Base-by-base conservation (phyloP, 1,140 invertebrate genomes). In the Caenorhabditis briggsae region DNA sequence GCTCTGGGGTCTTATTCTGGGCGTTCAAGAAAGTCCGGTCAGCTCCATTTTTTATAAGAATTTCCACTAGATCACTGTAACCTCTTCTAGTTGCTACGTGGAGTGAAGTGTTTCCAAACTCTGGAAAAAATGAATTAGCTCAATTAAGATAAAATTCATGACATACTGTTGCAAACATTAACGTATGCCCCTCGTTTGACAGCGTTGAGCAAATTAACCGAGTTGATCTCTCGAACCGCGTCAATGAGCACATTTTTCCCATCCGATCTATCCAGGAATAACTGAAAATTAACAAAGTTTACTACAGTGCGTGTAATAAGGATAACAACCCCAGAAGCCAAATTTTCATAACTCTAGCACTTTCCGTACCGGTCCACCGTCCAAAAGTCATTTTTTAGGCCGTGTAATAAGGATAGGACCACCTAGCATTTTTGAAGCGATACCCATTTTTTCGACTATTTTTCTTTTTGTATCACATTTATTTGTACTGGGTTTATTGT, bases 81-180 rank as follows among this genome's bases (percentile, higher is more conserved):
- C 70, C 70, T 50, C 46, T 78, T 78, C n/a, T 23, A 16, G 70
- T 78, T 23, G 70, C 70, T 3, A 78, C 70, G 20, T 78, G 70
- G n/a, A 78, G 70, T 7, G 70, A 0, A 50, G 70, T 78, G 70
- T 78, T 78, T 50, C 70, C 70, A 50, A 50, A 78, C 12, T 78
- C 43, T 78, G 46, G 11, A 78, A 50, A 5, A 20, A 70, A 78
- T 6, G 11, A 23, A 2, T 25, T 5, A 46, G 6, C 6, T 65
- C 0, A 14, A 12, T 12, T 53, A 11, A 50, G 23, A 18, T 70
- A 20, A 11, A 25, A 20, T 11, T 11, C 11, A 2, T n/a, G 2
- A 46, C 70, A n/a, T 78, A 78, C 70, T 78, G 14, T 78, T 78
- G 70, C 46, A 78, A 2, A 50, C 70, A 53, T 78, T 50, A n/a